These are phyloP conservation scores for Linyphia triangularis DNA, from an alignment of 2,888 invertebrate genomes.

Conservation along the genomic window DNA sequence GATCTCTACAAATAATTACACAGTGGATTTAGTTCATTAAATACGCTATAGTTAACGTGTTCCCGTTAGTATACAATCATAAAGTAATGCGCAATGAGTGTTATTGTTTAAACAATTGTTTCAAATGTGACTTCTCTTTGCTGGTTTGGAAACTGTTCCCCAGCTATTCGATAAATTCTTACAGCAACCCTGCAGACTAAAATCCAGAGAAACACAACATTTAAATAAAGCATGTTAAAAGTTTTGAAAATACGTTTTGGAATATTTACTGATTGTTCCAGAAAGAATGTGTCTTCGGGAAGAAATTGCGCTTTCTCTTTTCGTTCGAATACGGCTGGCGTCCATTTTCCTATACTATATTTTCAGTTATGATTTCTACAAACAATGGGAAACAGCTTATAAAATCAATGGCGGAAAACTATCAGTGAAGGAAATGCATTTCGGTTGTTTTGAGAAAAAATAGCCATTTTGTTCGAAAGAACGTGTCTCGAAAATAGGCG, in stretches of 20 bases:
- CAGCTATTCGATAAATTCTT: too few relatives aligned
- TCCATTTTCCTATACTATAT: slow-evolving; percentile 10
- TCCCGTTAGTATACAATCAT: too few relatives aligned
- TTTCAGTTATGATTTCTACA: neutral
- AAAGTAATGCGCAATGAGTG: too few relatives aligned
- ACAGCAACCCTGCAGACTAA: too few relatives aligned
- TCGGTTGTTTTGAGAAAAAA: slow-evolving; percentile 22
- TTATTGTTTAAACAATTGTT: too few relatives aligned
- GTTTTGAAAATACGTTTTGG: neutral
- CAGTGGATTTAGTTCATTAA: too few relatives aligned
- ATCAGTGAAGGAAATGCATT: slow-evolving; percentile 5
- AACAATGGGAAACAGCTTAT: slow-evolving; percentile 20
- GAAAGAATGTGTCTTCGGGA: neutral
- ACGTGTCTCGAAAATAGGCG: slow-evolving; percentile 1
- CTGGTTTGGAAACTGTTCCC: too few relatives aligned
- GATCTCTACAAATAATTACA: too few relatives aligned
- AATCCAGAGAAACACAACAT: neutral
- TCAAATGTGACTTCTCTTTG: too few relatives aligned
- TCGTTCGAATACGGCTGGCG: neutral
- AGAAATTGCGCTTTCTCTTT: neutral
- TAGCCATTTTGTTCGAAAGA: slow-evolving; percentile 8
- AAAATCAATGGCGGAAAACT: slow-evolving; percentile 37
- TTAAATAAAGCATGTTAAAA: neutral
- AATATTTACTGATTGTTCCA: neutral
- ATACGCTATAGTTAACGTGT: too few relatives aligned